A percentile compares a stretch with the other conserved stretches of the same genome.
These are phyloP conservation scores for Patella caerulea DNA, from an alignment of 2,888 invertebrate species.

Conservation along the genomic window DNA sequence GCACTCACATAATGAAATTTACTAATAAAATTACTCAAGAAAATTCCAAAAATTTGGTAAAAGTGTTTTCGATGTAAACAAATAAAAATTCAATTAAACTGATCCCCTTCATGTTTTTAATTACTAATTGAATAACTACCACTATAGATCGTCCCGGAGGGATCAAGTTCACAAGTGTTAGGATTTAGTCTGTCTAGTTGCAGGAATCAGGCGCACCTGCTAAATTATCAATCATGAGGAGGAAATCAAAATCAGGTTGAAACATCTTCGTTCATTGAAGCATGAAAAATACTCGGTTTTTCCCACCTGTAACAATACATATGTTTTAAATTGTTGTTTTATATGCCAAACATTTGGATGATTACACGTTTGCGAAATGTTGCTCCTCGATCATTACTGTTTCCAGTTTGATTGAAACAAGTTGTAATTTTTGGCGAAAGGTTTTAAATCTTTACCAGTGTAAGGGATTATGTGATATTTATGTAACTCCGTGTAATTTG, in stretches of 20 bases:
- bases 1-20: too few species aligned
- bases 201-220: background rate
- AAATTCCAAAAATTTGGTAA: too few species aligned
- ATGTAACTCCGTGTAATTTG: too few species aligned
- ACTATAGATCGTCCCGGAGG: background rate
- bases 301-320: constrained; percentile 8
- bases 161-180: constrained; percentile 10
- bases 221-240: background rate
- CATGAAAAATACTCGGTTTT: background rate
- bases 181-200: background rate
- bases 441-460: too few species aligned
- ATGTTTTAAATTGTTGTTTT: background rate
- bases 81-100: background rate
- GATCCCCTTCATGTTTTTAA: background rate
- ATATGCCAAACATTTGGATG: too few species aligned
- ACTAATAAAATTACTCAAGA: too few species aligned
- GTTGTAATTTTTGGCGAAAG: too few species aligned
- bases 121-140: background rate
- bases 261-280: background rate
- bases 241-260: constrained; percentile 1
- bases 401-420: too few species aligned
- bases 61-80: too few species aligned
- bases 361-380: too few species aligned
- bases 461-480: too few species aligned
- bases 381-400: too few species aligned